Conservation (phyloP, 1,140 invertebrate genomes). For the Hermatobates lingyangjiaoensis region DNA sequence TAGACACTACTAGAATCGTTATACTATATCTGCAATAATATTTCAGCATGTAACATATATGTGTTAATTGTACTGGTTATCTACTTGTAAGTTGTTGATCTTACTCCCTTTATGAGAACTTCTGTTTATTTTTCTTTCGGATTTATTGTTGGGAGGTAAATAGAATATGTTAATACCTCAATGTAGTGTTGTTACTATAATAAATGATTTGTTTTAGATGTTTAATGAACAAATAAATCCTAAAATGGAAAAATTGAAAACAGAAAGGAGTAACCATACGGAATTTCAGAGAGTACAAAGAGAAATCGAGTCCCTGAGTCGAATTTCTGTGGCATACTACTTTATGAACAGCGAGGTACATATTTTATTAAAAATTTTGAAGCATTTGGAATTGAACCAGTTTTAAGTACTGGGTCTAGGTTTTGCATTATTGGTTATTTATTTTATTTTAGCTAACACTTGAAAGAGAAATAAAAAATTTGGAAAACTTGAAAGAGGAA, state of each 20-base stretch:
- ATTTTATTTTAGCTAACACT: neutral
- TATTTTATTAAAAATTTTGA: neutral
- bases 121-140: no score
- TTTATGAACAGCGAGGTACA: slow-evolving; percentile 31
- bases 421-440: neutral
- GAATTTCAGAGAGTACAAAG: slow-evolving; percentile 75
- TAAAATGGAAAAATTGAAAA: slow-evolving; percentile 65
- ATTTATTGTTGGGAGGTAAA: no score
- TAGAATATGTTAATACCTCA: slow-evolving; percentile 6
- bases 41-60: no score
- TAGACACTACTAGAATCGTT: no score
- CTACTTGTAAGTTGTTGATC: neutral
- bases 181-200: neutral
- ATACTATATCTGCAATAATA: no score
- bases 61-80: no score
- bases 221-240: slow-evolving; percentile 76
- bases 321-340: slow-evolving; percentile 56
- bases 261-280: slow-evolving; percentile 66
- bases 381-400: neutral
- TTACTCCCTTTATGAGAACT: neutral
- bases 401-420: neutral
- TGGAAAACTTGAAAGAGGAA: slow-evolving; percentile 25
- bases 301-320: slow-evolving; percentile 67
- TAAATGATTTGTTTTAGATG: slow-evolving; percentile 33
- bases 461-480: slow-evolving; percentile 12